These are phyloP conservation scores for Tetragnatha versicolor DNA, from an alignment of 1,140 invertebrate genomes.

Conservation along the genomic window DNA sequence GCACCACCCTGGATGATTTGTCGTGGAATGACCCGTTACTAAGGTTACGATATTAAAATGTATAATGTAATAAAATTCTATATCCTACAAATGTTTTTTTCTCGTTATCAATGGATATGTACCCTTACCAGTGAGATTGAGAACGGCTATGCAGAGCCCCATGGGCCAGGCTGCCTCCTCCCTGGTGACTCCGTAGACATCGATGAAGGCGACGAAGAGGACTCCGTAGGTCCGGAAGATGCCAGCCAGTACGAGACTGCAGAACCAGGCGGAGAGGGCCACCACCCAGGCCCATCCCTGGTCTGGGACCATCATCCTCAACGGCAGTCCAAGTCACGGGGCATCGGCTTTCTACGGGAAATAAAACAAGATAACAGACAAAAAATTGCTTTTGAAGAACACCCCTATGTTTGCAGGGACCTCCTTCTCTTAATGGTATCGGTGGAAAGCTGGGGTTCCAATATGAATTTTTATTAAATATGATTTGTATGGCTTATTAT, in stretches of 20 bases:
- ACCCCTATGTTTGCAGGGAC: not conserved
- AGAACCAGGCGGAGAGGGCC: constrained; percentile 22
- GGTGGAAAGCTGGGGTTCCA: not conserved
- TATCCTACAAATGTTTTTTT: no score
- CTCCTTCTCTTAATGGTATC: not conserved
- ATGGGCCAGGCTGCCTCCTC: constrained; percentile 51
- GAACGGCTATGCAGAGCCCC: constrained; percentile 20
- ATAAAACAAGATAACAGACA: not conserved
- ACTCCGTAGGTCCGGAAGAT: constrained; percentile 33
- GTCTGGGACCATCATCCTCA: not conserved
- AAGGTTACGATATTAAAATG: no score
- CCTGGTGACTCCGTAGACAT: constrained; percentile 21
- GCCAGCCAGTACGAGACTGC: constrained; percentile 7
- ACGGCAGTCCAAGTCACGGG: no score
- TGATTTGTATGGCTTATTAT: not conserved
- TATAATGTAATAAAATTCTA: no score
- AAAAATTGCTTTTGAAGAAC: not conserved
- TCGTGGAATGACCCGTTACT: no score
- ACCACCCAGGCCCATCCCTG: constrained; percentile 50
- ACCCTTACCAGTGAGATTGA: constrained; percentile 24
- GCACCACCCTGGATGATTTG: no score
- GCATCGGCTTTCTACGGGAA: not conserved
- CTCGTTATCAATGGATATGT: no score
- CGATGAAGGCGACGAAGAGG: constrained; percentile 40
- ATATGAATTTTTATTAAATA: not conserved